Evolutionary conservation across 2,113 vertebrate species (phyloP), one percentile per base, ranked within the genome.

Genomic region (Condylura cristata): DNA sequence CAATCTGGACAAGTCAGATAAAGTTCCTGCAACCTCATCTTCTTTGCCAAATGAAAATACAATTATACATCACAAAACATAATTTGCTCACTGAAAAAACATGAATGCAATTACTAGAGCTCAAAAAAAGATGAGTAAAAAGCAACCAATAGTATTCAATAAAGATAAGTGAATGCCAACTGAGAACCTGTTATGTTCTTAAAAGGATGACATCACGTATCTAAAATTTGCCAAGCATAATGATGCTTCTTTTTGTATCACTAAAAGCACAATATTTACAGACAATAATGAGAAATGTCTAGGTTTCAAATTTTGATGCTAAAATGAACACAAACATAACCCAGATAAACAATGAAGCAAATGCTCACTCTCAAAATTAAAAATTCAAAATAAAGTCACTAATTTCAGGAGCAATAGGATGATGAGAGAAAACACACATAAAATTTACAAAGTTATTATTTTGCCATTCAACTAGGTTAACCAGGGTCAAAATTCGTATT

Each of bases 41-140:
- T 66, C 76, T 79, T 66, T 44, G 83, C 17, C 37, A 78, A 94
- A 22, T 86, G 13, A 92, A 86, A n/a, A 65, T 65, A 26, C 48
- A 94, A 83, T 63, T 86, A 44, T 26, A 78, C 6, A 53, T 66
- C 41, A 51, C 20, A 17, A 84, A 83, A 80, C 20, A 18, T 65
- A 66, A 79, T 84, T 30, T 70, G n/a, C 68, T 75, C 41, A 61
- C 41, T 90, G 68, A 76, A 86, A 92, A 82, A 65, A 7, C 39
- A 86, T 9, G 58, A 80, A 86, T 60, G 30, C 26, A 93, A 72
- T 94, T 90, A 60, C 76, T 4, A 74, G 34, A 34, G 89, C 46
- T 78, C 28, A 80, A 86, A 86, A 89, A 56, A 56, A 81, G 66
- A 18, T 8, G 20, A 70, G 70, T 81, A 81, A 85, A 70, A 24